Conservation (phyloP, 2,888 invertebrate species). For the Ernsta delagoae region DNA sequence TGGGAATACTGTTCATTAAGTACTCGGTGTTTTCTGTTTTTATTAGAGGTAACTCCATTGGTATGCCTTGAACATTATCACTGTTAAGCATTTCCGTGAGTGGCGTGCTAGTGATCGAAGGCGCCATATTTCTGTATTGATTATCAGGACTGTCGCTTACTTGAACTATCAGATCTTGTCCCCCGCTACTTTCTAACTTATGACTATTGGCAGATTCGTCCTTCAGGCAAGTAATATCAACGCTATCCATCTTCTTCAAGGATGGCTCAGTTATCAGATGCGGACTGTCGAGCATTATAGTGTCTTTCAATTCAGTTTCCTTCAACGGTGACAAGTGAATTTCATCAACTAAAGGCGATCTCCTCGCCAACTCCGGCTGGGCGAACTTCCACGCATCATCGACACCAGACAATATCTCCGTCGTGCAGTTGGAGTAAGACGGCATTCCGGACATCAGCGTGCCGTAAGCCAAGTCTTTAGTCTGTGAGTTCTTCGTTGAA, state of each 20-base stretch:
- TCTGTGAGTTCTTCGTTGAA: conserved; percentile 67
- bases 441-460: conserved; percentile 70
- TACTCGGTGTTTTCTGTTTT: conserved; percentile 47
- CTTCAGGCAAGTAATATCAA: conserved; percentile 68
- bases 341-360: conserved; percentile 60
- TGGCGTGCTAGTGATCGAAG: conserved; percentile 73
- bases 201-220: conserved; percentile 55
- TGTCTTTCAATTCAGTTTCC: conserved; percentile 45
- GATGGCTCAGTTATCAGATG: conserved; percentile 53
- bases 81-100: conserved; percentile 48
- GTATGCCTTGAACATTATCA: conserved; percentile 52
- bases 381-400: conserved; percentile 68
- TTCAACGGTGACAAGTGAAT: conserved; percentile 57
- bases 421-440: conserved; percentile 72
- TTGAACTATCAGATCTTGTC: conserved; percentile 40
- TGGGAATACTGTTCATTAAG: conserved; percentile 50
- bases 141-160: conserved; percentile 57
- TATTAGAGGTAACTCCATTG: conserved; percentile 54
- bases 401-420: conserved; percentile 60
- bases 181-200: conserved; percentile 44
- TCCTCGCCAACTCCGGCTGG: conserved; percentile 69
- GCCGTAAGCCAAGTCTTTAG: conserved; percentile 73
- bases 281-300: conserved; percentile 49
- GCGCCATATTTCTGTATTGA: conserved; percentile 61
- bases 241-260: conserved; percentile 71